Evolutionary conservation across 2,888 invertebrate species (phyloP).

Genomic region (Perizoma affinitatum): DNA sequence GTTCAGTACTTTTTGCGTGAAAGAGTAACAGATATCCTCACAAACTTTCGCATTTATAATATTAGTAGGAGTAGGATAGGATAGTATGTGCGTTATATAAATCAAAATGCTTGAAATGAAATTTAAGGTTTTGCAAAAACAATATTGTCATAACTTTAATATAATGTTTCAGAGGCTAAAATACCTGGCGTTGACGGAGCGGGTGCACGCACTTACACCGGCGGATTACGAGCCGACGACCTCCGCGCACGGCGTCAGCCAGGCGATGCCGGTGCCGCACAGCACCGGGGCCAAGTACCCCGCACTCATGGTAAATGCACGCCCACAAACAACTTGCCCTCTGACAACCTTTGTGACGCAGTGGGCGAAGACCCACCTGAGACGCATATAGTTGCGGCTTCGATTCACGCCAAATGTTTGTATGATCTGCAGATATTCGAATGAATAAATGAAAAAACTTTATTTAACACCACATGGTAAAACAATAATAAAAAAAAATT

Average conservation of each 20-base stretch:
- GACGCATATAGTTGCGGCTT: not conserved
- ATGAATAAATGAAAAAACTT: no score
- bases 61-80: no score
- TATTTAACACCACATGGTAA: no score
- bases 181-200: constrained; percentile 39
- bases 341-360: no score
- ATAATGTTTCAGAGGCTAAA: constrained; percentile 57
- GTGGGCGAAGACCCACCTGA: not conserved
- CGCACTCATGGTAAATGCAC: constrained; percentile 63
- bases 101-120: no score
- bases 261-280: constrained; percentile 68
- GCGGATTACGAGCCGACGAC: constrained; percentile 37
- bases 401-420: no score
- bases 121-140: not conserved
- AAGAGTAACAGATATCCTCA: no score
- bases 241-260: constrained; percentile 53
- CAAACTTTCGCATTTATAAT: no score
- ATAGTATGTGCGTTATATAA: no score
- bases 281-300: constrained; percentile 61
- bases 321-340: not conserved
- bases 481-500: no score
- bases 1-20: no score
- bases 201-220: constrained; percentile 33
- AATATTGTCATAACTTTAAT: not conserved
- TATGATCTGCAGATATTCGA: no score